phyloP scores from a whole-genome alignment of 2,113 vertebrate species.

The Seriola quinqueradiata region DNA sequence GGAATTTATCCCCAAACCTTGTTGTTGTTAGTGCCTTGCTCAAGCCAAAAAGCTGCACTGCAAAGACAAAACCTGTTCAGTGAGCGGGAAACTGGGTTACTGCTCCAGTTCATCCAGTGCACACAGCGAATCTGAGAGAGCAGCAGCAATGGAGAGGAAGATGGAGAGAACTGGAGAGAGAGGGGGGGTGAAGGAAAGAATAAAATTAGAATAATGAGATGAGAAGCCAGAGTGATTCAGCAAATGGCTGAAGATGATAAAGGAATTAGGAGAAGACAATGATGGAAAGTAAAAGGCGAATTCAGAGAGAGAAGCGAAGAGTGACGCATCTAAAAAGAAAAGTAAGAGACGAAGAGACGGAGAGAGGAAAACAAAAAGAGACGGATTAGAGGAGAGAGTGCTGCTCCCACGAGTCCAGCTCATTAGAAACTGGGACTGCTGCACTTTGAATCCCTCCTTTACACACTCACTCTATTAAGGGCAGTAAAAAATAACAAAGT shows the following conservation, averaged over 20 bases:
- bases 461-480: neutral
- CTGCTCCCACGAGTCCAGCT: slow-evolving; percentile 32
- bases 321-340: neutral
- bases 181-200: slow-evolving; percentile 1
- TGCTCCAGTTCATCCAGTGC: slow-evolving; percentile 22
- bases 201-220: slow-evolving; percentile 35
- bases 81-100: slow-evolving; percentile 23
- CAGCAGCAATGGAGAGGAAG: neutral
- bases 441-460: slow-evolving; percentile 1
- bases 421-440: slow-evolving; percentile 43
- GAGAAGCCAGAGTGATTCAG: slow-evolving; percentile 45
- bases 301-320: neutral
- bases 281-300: neutral
- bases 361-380: neutral
- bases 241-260: neutral
- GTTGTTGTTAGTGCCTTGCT: neutral
- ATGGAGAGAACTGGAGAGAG: neutral
- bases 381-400: neutral
- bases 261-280: neutral
- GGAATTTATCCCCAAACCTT: neutral
- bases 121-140: neutral
- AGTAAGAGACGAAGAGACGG: neutral
- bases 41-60: neutral
- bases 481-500: neutral
- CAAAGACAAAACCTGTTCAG: slow-evolving; percentile 8